phyloP scores from a whole-genome alignment of 2,888 invertebrate species.

The Xiphydria camelus region DNA sequence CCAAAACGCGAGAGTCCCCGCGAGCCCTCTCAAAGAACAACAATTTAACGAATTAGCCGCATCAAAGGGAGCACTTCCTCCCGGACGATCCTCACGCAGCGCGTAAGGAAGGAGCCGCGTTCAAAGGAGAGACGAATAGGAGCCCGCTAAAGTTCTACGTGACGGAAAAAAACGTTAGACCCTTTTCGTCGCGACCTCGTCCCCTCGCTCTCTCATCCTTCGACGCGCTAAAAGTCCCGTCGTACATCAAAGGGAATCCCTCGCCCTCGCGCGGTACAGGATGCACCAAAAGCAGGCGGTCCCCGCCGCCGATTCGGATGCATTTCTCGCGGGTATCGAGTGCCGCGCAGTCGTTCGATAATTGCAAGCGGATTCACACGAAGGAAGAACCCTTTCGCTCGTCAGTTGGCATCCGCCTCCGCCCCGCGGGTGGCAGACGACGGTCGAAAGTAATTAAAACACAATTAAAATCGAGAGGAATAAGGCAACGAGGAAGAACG shows the following conservation, averaged over 20 bases:
- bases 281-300: not conserved
- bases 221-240: conserved; percentile 20
- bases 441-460: conserved; percentile 26
- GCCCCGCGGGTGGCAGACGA: conserved; percentile 4
- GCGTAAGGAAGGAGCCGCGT: conserved; percentile 3
- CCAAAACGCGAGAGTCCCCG: no score
- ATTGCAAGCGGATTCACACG: no score
- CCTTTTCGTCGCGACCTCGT: conserved; percentile 4
- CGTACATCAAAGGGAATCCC: conserved; percentile 26
- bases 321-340: no score
- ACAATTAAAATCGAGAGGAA: conserved; percentile 27
- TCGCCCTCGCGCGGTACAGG: conserved; percentile 7
- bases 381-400: no score
- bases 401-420: no score
- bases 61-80: conserved; percentile 38
- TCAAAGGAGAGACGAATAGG: conserved; percentile 1
- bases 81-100: no score
- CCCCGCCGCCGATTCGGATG: not conserved
- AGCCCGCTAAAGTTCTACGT: no score
- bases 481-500: conserved; percentile 18
- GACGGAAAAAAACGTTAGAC: conserved; percentile 11
- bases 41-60: conserved; percentile 50
- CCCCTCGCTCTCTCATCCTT: conserved; percentile 11
- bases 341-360: not conserved
- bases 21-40: conserved; percentile 42